Base-by-base conservation (phyloP, 2,113 vertebrate species). In the Numida meleagris region DNA sequence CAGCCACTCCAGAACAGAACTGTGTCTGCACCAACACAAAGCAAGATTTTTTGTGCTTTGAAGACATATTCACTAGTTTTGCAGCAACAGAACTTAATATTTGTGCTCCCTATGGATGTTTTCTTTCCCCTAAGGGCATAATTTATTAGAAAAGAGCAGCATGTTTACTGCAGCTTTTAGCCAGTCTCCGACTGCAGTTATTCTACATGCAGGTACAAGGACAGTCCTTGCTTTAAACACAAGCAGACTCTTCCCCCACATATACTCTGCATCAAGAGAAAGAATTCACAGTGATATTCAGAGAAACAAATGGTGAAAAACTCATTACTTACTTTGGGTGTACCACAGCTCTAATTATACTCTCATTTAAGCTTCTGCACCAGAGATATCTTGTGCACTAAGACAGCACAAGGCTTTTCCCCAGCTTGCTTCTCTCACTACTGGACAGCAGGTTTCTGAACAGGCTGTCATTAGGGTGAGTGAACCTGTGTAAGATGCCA, bases 271-370 rank as follows among this genome's bases (percentile, higher is more conserved):
- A 74, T 66, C 84, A 74, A 71, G 40, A 55, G 19, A 75, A 76
- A 23, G n/a, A 73, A 38, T 74, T 81, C 2, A 2, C 42, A 71
- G 53, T 3, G 43, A 84, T 55, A 23, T 10, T 84, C 55, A 78
- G 62, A 92, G 55, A 84, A 86, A 71, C 7, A 2, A 80, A 86
- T 81, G 14, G 21, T 78, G 40, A 82, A 88, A 88, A 81, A 89
- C 23, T 8, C 38, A 45, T 14, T 23, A 31, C 14, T 81, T 62
- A 36, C 55, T 86, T 65, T 61, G 36, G 36, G 48, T 78, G 50
- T 27, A 76, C 31, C 45, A 84, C 14, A 77, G 34, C 59, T 90
- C 45, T 75, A 80, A 80, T 51, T 9, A 77, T 9, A 73, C 34
- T 27, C 23, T 66, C 43, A 43, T 36, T 75, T 34, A 63, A 53